A percentile compares a stretch with the other conserved stretches of the same genome.
These are phyloP conservation scores for Drosophila paramelanica DNA, from an alignment of 2,888 invertebrate genomes.

Conservation along the genomic window DNA sequence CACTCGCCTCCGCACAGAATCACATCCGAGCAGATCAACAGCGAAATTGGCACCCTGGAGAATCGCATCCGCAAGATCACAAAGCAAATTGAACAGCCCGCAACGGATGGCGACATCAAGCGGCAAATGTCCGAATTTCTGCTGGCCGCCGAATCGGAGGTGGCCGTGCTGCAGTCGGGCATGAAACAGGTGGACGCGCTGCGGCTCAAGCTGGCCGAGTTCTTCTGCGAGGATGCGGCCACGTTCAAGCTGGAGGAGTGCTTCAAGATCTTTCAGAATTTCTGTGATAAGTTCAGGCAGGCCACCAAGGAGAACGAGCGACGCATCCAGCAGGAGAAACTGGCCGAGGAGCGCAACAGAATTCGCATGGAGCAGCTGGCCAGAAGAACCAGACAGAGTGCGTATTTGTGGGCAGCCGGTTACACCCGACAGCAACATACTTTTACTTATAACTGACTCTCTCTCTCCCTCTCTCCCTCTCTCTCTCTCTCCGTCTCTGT, in stretches of 20 bases:
- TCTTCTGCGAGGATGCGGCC: slow-evolving; percentile 96
- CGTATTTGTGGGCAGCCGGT: slow-evolving; percentile 57
- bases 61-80: slow-evolving; percentile 91
- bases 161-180: slow-evolving; percentile 90
- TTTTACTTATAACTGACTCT: too few relatives aligned
- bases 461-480: too few relatives aligned
- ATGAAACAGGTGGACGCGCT: slow-evolving; percentile 93
- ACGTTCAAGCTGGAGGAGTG: slow-evolving; percentile 97
- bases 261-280: slow-evolving; percentile 94
- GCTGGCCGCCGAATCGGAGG: slow-evolving; percentile 90
- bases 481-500: too few relatives aligned
- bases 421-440: too few relatives aligned
- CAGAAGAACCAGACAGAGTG: slow-evolving; percentile 88
- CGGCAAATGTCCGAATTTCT: slow-evolving; percentile 95
- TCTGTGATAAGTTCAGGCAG: slow-evolving; percentile 94
- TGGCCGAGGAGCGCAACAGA: slow-evolving; percentile 91
- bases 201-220: slow-evolving; percentile 92
- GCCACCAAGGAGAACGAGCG: slow-evolving; percentile 94
- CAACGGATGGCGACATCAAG: slow-evolving; percentile 92
- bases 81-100: slow-evolving; percentile 91
- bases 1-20: slow-evolving; percentile 87
- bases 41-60: slow-evolving; percentile 93
- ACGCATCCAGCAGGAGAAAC: slow-evolving; percentile 93
- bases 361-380: slow-evolving; percentile 91
- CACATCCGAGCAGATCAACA: slow-evolving; percentile 94